Evolutionary conservation across 1,140 invertebrate species (phyloP).

Genomic region (Hycleus cichorii): DNA sequence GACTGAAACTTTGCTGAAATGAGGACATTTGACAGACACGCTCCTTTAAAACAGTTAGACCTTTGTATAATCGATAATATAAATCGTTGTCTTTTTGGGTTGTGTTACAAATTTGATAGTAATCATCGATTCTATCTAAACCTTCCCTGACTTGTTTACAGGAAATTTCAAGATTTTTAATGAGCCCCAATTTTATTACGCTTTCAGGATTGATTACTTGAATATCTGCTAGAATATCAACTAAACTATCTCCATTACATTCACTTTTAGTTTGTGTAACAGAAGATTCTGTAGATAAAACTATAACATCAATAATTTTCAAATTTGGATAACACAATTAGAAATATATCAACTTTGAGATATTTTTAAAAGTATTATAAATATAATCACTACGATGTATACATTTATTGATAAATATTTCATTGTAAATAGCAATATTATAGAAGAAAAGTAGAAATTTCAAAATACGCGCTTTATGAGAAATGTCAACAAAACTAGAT

Average conservation of each 20-base stretch:
- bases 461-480: no score
- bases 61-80: conserved; percentile 31
- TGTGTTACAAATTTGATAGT: conserved; percentile 25
- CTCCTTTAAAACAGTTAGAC: conserved; percentile 24
- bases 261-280: no score
- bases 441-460: no score
- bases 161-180: background rate
- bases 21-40: conserved; percentile 24
- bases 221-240: conserved; percentile 4
- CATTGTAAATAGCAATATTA: no score
- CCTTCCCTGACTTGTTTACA: conserved; percentile 9
- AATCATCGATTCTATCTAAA: conserved; percentile 24
- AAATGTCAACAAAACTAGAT: no score
- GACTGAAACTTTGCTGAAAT: conserved; percentile 21
- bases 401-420: no score
- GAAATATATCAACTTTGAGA: no score
- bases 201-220: background rate
- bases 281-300: no score
- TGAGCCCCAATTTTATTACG: background rate
- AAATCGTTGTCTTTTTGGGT: conserved; percentile 16
- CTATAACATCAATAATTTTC: no score
- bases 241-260: conserved; percentile 15
- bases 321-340: no score
- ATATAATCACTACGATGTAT: no score
- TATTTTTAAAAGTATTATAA: no score